Conservation (phyloP, 1,140 invertebrate genomes). For the Physella acuta region DNA sequence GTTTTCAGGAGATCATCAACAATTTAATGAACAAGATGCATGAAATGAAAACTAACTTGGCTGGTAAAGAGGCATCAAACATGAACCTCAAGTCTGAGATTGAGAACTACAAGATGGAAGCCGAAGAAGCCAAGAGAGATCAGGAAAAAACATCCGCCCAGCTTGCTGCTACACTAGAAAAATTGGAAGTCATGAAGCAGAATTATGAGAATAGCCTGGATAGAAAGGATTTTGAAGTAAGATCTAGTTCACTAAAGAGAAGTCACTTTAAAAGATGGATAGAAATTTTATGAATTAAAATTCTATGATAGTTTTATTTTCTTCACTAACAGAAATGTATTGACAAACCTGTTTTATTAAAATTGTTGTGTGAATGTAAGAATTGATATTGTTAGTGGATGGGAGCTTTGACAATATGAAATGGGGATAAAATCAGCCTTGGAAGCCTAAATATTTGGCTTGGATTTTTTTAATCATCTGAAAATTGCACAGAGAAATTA, state of each 20-base stretch:
- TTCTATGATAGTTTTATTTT: not conserved
- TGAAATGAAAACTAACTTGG: conserved; percentile 10
- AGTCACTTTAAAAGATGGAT: no score
- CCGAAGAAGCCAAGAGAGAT: conserved; percentile 14
- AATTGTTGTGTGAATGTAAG: no score
- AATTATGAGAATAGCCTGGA: not conserved
- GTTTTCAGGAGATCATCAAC: conserved; percentile 10
- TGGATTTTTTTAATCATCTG: no score
- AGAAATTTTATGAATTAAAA: not conserved
- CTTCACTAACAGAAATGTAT: not conserved
- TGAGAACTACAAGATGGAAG: conserved; percentile 14
- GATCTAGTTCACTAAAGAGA: not conserved
- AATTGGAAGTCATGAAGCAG: not conserved
- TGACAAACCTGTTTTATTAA: no score
- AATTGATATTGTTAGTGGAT: no score
- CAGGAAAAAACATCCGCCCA: not conserved
- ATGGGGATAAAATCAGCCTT: no score
- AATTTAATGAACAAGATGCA: conserved; percentile 22
- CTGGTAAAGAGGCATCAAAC: not conserved
- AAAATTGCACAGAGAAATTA: no score
- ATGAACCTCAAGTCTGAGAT: conserved; percentile 1
- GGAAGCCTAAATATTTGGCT: no score
- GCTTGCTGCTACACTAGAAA: not conserved
- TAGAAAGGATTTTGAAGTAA: conserved; percentile 20
- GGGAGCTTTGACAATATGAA: no score